phyloP scores from a whole-genome alignment of 2,888 invertebrate genomes.

The Dorcus hopei region DNA sequence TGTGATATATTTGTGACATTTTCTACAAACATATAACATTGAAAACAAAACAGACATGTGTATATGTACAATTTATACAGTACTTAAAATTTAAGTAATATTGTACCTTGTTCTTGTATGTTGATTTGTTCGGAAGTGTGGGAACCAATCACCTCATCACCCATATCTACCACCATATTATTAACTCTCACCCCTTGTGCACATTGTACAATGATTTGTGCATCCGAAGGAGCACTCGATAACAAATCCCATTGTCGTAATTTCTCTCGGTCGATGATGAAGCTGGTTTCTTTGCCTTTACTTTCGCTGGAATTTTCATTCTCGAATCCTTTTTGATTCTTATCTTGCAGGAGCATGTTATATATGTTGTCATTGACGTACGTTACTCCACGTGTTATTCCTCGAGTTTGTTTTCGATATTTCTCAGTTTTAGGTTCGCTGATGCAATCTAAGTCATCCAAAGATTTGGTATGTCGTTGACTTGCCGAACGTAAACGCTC shows the following conservation, averaged over 20 bases:
- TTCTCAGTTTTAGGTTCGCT: conserved; percentile 34
- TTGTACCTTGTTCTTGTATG: conserved; percentile 44
- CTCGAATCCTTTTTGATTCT: conserved; percentile 35
- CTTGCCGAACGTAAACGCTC: conserved; percentile 77
- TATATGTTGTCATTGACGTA: conserved; percentile 74
- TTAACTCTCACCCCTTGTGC: conserved; percentile 37
- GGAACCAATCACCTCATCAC: conserved; percentile 23
- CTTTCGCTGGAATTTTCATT: conserved; percentile 44
- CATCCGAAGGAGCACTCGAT: conserved; percentile 65
- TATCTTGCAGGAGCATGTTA: conserved; percentile 49
- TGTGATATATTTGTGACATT: neutral
- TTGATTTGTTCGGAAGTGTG: conserved; percentile 25
- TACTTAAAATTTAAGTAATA: conserved; percentile 32
- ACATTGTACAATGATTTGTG: conserved; percentile 35
- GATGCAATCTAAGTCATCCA: conserved; percentile 74
- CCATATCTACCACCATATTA: conserved; percentile 41
- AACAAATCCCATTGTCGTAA: conserved; percentile 85
- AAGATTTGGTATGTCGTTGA: conserved; percentile 75
- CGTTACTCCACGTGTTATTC: conserved; percentile 67
- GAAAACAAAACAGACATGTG: neutral
- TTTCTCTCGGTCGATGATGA: conserved; percentile 75
- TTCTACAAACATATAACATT: conserved; percentile 19
- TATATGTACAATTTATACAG: conserved; percentile 33
- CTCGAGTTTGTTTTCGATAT: conserved; percentile 38
- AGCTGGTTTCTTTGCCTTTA: conserved; percentile 41